These are phyloP conservation scores for Acleris literana DNA, from an alignment of 2,888 invertebrate genomes.

Conservation along the genomic window DNA sequence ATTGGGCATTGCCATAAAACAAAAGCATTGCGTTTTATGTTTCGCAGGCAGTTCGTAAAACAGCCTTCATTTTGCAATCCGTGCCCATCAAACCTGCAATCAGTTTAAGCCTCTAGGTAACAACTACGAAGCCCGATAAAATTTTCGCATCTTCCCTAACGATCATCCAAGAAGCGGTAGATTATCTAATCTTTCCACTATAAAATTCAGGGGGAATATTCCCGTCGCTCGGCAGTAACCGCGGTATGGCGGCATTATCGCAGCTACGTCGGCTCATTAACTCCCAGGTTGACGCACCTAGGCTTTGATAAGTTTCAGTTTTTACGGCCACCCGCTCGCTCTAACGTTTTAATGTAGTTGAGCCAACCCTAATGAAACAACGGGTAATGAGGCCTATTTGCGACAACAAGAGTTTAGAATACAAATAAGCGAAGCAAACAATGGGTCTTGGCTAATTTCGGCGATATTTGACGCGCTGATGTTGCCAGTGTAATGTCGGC, in stretches of 20 bases:
- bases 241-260: conserved; percentile 54
- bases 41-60: conserved; percentile 8
- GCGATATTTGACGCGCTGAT: conserved; percentile 16
- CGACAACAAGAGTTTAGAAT: conserved; percentile 30
- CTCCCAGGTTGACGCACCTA: conserved; percentile 62
- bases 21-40: background rate
- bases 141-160: conserved; percentile 29
- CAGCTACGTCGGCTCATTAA: conserved; percentile 70
- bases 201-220: conserved; percentile 35
- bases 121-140: conserved; percentile 17
- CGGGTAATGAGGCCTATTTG: conserved; percentile 32
- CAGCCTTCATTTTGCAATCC: conserved; percentile 18
- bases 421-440: conserved; percentile 22
- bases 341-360: conserved; percentile 33
- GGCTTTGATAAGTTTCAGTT: conserved; percentile 67
- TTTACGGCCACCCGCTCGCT: conserved; percentile 55
- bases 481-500: conserved; percentile 6
- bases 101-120: conserved; percentile 16
- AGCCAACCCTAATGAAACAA: conserved; percentile 35
- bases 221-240: conserved; percentile 23
- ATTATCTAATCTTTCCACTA: conserved; percentile 35
- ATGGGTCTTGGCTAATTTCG: conserved; percentile 21
- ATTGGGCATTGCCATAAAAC: too few species aligned
- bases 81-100: conserved; percentile 17
- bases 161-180: conserved; percentile 31